A percentile compares a stretch with the other conserved stretches of the same genome.
phyloP scores from a whole-genome alignment of 2,888 invertebrate genomes.

The Zygogramma bicolorata region DNA sequence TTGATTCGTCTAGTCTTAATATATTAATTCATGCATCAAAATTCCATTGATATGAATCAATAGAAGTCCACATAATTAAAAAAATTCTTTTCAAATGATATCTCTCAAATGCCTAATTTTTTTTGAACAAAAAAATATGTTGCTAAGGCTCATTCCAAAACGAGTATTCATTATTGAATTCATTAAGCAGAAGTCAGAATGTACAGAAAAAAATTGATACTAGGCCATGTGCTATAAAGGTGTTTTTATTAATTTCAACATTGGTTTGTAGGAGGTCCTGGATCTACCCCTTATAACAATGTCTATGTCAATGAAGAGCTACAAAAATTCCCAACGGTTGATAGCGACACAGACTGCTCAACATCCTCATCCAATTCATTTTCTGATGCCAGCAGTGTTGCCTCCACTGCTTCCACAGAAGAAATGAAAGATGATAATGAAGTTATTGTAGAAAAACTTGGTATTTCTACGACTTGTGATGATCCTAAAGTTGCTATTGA shows the following conservation, averaged over 20 bases:
- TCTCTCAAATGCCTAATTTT: no score
- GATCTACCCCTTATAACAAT: slow-evolving; percentile 66
- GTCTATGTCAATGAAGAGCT: slow-evolving; percentile 61
- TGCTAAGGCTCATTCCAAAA: no score
- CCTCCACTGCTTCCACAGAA: slow-evolving; percentile 51
- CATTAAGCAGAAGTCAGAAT: no score
- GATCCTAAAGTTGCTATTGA: neutral
- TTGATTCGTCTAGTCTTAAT: no score
- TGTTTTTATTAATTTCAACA: neutral
- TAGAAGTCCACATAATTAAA: no score
- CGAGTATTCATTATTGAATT: no score
- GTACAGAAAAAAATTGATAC: no score
- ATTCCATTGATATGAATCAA: no score
- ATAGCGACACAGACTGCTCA: slow-evolving; percentile 55
- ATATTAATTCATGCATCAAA: no score
- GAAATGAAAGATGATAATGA: slow-evolving; percentile 39
- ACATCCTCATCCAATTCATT: slow-evolving; percentile 60
- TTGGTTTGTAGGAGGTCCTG: slow-evolving; percentile 58
- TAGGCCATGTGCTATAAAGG: no score
- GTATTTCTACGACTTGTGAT: neutral
- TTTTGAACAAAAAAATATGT: no score
- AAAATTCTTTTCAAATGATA: no score
- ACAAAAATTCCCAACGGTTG: slow-evolving; percentile 35
- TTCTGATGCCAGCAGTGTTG: slow-evolving; percentile 54
- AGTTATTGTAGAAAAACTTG: neutral